phyloP scores from a whole-genome alignment of 2,113 vertebrate genomes.

The Laticauda laticaudata region DNA sequence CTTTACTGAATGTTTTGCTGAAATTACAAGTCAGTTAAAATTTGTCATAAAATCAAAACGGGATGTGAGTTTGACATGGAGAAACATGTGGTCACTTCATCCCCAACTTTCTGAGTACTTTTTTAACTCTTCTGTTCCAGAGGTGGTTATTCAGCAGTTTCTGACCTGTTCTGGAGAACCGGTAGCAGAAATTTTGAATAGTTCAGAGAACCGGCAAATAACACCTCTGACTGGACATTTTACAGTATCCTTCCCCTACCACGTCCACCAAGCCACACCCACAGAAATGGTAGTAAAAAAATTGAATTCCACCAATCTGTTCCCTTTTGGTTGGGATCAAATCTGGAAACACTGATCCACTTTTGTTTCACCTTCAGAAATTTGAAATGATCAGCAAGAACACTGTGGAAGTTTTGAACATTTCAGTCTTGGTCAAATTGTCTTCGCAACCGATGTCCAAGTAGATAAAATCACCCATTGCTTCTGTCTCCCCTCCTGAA shows the following conservation, averaged over 20 bases:
- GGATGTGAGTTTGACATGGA: neutral
- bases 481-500: neutral
- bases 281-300: too few relatives aligned
- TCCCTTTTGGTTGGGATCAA: neutral
- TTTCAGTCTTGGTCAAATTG: neutral
- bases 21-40: neutral
- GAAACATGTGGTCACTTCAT: neutral
- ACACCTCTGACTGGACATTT: too few relatives aligned
- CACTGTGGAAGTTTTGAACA: neutral
- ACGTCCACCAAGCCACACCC: too few relatives aligned
- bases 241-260: too few relatives aligned
- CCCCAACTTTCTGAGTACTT: neutral
- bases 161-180: too few relatives aligned
- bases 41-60: neutral
- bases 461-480: neutral
- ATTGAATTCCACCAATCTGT: neutral
- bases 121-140: neutral
- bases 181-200: too few relatives aligned
- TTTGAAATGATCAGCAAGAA: neutral
- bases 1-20: neutral
- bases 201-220: too few relatives aligned
- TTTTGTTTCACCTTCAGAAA: neutral
- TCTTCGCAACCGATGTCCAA: neutral
- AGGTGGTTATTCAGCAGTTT: too few relatives aligned
- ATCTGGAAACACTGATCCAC: neutral